phyloP scores from a whole-genome alignment of 2,888 invertebrate genomes.

The Brachyptera putata region DNA sequence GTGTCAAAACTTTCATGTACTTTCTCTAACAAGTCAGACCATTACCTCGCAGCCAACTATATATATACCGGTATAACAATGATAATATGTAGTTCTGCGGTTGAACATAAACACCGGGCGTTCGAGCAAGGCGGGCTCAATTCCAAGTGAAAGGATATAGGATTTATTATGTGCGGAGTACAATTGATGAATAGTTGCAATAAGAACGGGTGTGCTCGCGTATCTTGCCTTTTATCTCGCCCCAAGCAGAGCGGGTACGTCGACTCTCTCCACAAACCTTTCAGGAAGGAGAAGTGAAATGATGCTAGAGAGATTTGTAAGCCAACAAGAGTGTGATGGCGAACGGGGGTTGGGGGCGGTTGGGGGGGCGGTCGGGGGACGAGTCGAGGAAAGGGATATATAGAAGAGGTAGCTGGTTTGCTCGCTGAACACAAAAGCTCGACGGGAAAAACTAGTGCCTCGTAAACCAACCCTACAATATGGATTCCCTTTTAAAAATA shows the following conservation, averaged over 20 bases:
- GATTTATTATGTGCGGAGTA: conserved; percentile 5
- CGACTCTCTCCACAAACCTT: not conserved
- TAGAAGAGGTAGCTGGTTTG: conserved; percentile 15
- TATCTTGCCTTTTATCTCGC: not conserved
- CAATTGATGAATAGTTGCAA: conserved; percentile 14
- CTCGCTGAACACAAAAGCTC: conserved; percentile 15
- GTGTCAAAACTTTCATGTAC: too few relatives aligned
- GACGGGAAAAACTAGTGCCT: conserved; percentile 5
- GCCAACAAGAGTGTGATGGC: conserved; percentile 19
- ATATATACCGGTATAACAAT: too few relatives aligned
- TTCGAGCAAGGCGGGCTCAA: too few relatives aligned
- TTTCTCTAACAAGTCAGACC: too few relatives aligned
- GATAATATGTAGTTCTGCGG: too few relatives aligned
- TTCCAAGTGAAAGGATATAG: not conserved
- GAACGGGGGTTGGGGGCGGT: not conserved
- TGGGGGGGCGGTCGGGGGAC: not conserved
- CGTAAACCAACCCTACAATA: not conserved
- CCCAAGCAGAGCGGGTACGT: not conserved
- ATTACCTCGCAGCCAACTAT: too few relatives aligned
- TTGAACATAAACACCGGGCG: too few relatives aligned
- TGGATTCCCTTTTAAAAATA: conserved; percentile 20
- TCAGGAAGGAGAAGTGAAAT: conserved; percentile 6
- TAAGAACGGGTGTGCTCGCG: too few relatives aligned
- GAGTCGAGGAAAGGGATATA: conserved; percentile 1
- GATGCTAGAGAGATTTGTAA: conserved; percentile 16